These are phyloP conservation scores for Amphipyra tragopoginis DNA, from an alignment of 2,888 invertebrate species.

Conservation along the genomic window DNA sequence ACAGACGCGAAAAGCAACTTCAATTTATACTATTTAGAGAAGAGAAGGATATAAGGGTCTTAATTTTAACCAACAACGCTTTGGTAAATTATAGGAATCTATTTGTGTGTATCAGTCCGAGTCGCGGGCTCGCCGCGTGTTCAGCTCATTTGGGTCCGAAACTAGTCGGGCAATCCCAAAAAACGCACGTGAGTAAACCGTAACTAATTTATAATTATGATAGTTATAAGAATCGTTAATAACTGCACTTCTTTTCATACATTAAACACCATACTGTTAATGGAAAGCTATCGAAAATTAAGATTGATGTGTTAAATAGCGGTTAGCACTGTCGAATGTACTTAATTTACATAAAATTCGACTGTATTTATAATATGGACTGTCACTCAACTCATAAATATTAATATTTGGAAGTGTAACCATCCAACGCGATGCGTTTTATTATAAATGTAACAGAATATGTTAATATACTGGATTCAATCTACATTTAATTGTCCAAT, in stretches of 20 bases:
- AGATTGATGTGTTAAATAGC: slow-evolving; percentile 11
- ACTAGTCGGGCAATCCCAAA: too few relatives aligned
- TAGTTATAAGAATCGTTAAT: neutral
- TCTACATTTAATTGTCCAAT: neutral
- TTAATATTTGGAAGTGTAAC: slow-evolving; percentile 9
- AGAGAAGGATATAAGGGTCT: too few relatives aligned
- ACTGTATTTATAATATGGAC: slow-evolving; percentile 11
- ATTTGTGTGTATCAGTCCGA: too few relatives aligned
- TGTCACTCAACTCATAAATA: slow-evolving; percentile 13
- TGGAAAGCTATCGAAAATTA: slow-evolving; percentile 7
- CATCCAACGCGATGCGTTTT: slow-evolving; percentile 1
- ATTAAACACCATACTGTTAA: neutral
- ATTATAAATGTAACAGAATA: slow-evolving; percentile 16
- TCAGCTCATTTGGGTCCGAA: too few relatives aligned
- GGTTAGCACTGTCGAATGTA: slow-evolving; percentile 8
- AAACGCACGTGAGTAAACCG: too few relatives aligned
- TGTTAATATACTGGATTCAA: neutral
- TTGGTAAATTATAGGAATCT: too few relatives aligned
- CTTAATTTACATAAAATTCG: slow-evolving; percentile 22
- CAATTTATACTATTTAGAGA: too few relatives aligned
- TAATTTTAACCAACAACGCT: too few relatives aligned
- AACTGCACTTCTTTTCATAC: neutral
- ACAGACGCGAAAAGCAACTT: too few relatives aligned
- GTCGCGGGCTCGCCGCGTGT: too few relatives aligned
- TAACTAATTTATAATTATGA: too few relatives aligned